phyloP scores from a whole-genome alignment of 2,113 vertebrate genomes.

The Rallus limicola region DNA sequence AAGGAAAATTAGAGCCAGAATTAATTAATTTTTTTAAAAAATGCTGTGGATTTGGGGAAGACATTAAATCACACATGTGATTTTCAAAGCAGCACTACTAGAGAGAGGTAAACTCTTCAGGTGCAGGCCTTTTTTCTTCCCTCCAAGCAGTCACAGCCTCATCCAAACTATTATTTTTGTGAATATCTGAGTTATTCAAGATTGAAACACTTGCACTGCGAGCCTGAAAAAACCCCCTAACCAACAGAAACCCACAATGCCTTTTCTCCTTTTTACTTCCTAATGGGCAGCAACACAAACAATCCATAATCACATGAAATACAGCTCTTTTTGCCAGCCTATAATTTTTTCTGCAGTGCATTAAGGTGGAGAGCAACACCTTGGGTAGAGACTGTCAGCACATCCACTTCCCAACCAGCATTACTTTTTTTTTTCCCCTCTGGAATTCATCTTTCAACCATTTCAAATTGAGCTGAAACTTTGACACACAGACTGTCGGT shows the following conservation, averaged over 20 bases:
- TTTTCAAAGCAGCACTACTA: neutral
- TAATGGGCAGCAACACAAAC: slow-evolving; percentile 43
- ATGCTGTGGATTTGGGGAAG: neutral
- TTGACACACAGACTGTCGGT: slow-evolving; percentile 38
- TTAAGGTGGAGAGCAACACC: slow-evolving; percentile 10
- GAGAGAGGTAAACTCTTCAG: neutral
- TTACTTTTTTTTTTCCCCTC: neutral
- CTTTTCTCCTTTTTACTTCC: neutral
- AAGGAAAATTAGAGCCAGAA: neutral
- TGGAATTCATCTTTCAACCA: slow-evolving; percentile 49
- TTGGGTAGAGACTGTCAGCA: slow-evolving; percentile 39
- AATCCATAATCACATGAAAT: slow-evolving; percentile 40
- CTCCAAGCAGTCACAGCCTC: neutral
- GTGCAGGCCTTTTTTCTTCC: neutral
- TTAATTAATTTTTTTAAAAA: neutral
- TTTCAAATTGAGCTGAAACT: slow-evolving; percentile 58
- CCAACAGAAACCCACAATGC: neutral
- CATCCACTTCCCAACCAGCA: neutral
- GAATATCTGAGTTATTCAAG: neutral
- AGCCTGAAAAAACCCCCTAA: neutral
- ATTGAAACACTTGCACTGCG: neutral
- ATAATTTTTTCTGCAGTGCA: neutral
- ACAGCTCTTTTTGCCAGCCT: slow-evolving; percentile 22
- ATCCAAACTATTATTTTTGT: neutral
- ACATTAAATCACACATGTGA: neutral